Percentiles rank a stretch among this genome's conserved stretches.
Conservation (phyloP, 2,888 invertebrate genomes). For the Nesidiocoris tenuis region DNA sequence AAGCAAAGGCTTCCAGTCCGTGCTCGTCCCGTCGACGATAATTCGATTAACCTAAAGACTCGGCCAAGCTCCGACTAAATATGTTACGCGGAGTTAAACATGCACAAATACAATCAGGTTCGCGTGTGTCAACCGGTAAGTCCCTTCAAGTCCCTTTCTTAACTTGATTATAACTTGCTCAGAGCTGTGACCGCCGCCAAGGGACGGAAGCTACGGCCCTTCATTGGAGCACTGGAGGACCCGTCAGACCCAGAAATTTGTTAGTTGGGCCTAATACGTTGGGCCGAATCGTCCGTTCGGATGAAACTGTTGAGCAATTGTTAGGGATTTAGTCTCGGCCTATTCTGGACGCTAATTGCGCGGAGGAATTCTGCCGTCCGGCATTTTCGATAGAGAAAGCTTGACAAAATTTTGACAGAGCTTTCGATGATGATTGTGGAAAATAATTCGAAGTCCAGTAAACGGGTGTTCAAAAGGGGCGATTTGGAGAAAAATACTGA, state of each 20-base stretch:
- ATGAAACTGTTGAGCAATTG: too few species aligned
- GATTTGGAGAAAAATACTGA: too few species aligned
- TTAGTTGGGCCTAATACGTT: background rate
- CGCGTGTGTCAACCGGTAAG: constrained; percentile 12
- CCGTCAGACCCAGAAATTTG: background rate
- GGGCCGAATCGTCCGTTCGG: too few species aligned
- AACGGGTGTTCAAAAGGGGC: too few species aligned
- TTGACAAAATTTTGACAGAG: too few species aligned
- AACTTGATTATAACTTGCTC: constrained; percentile 16
- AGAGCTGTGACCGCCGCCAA: background rate
- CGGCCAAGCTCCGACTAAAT: constrained; percentile 4
- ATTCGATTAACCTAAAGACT: constrained; percentile 18
- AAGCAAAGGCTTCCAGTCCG: background rate
- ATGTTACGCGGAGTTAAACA: constrained; percentile 24
- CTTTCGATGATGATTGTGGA: too few species aligned
- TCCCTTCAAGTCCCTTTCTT: constrained; percentile 5
- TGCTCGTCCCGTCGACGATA: constrained; percentile 1
- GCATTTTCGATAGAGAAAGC: too few species aligned
- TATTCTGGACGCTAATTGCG: too few species aligned
- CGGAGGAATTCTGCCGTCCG: too few species aligned
- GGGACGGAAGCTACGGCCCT: background rate
- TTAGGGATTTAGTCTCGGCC: too few species aligned
- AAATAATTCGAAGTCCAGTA: too few species aligned
- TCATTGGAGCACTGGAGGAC: background rate
- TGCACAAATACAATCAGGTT: constrained; percentile 26